Evolutionary conservation across 2,888 invertebrate genomes (phyloP), one percentile per base, ranked within the genome.

Genomic region (Deilephila porcellus): DNA sequence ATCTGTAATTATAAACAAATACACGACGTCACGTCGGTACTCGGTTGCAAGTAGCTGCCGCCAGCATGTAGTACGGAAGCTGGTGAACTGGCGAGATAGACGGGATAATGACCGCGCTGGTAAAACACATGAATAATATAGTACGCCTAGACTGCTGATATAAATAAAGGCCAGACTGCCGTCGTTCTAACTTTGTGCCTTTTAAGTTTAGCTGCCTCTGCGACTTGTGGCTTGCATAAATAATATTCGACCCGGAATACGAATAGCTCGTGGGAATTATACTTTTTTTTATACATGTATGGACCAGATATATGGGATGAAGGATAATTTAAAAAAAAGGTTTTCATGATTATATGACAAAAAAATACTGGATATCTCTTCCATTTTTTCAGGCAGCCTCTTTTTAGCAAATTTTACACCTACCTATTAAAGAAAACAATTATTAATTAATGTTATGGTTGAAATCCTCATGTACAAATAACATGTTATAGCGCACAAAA

Each of bases 1-100:
- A 74, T 67, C 73, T 71, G 60, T 29, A 29, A 56, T 17, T 56
- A 56, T 56, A 56, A 56, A 56, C n/a, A 56, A n/a, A 56, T 56
- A n/a, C 19, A 25, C 17, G 19, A 19, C 17, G 32, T 32, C 32
- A 32, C 19, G 32, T 62, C 62, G 32, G 45, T 37, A 37, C 2
- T 37, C 11, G 37, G 37, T 8, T 8, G 8, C 11, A 8, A 37
- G 37, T 45, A 45, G 14, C 45, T 60, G 32, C 62, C 1, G 4
- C 17, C 5, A 32, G 1, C 6, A 14, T 32, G 5, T 32, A 37
- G 29, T n/a, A 37, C 63, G 63, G 63, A 63, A n/a, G 7, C 52
- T 32, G 32, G 7, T 29, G 56, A 14, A 56, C 11, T 17, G 25
- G 4, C 19, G 11, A 70, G 17, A 53, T 45, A 71, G 37, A 37